These are phyloP conservation scores for Cataglyphis albicans DNA, from an alignment of 2,888 invertebrate genomes.

Conservation along the genomic window DNA sequence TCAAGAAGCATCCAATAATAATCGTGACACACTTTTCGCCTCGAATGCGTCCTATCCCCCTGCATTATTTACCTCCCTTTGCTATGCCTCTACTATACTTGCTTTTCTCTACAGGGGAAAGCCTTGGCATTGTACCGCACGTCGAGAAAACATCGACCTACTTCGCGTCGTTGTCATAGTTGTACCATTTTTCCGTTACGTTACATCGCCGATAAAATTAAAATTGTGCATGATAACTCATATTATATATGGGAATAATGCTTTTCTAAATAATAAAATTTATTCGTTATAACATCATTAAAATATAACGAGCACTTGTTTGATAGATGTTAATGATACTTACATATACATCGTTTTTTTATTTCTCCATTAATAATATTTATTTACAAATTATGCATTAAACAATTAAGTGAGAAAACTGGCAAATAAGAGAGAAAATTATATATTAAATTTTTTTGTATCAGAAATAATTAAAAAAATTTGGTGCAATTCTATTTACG, in stretches of 20 bases:
- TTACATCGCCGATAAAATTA: conserved; percentile 33
- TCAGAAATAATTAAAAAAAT: background rate
- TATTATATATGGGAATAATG: background rate
- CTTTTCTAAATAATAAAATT: conserved; percentile 27
- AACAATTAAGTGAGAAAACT: background rate
- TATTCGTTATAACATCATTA: background rate
- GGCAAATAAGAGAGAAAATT: too few species aligned
- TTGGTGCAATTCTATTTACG: background rate
- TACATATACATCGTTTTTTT: background rate
- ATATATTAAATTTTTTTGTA: background rate
- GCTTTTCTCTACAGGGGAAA: background rate
- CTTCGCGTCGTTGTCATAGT: conserved; percentile 34
- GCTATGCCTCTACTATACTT: background rate
- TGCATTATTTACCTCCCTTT: conserved; percentile 9
- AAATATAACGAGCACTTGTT: background rate
- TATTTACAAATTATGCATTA: background rate
- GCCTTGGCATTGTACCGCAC: conserved; percentile 37
- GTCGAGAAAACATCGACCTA: conserved; percentile 43
- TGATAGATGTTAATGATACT: background rate
- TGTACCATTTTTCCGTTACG: conserved; percentile 36
- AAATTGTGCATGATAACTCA: conserved; percentile 20
- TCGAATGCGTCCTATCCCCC: conserved; percentile 2
- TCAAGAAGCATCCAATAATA: conserved; percentile 9
- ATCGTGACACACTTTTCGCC: conserved; percentile 16
- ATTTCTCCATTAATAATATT: background rate